Conservation (phyloP, 2,888 invertebrate species). For the Sussaba pulchella region DNA sequence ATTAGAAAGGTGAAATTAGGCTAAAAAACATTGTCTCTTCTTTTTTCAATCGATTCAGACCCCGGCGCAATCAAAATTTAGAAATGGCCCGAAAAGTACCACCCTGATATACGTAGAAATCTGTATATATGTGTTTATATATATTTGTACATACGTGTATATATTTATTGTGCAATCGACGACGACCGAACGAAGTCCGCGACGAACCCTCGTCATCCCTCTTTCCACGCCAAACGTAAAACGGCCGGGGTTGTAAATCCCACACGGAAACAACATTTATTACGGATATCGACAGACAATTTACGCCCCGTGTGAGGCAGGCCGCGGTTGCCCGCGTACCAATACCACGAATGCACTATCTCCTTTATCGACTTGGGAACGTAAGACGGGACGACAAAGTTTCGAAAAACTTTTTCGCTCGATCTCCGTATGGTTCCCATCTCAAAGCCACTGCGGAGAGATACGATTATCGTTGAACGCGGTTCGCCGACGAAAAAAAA, state of each 20-base stretch:
- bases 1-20: too few relatives aligned
- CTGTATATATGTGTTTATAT: too few relatives aligned
- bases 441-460: not conserved
- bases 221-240: not conserved
- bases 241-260: slow-evolving; percentile 36
- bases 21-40: too few relatives aligned
- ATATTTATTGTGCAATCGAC: too few relatives aligned
- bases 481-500: not conserved
- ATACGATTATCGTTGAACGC: not conserved
- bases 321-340: not conserved
- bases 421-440: too few relatives aligned
- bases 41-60: too few relatives aligned
- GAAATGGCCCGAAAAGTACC: too few relatives aligned
- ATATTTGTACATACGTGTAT: too few relatives aligned
- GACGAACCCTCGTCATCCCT: not conserved
- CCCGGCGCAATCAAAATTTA: too few relatives aligned
- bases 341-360: not conserved
- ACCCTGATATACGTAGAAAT: too few relatives aligned
- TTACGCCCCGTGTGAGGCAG: not conserved
- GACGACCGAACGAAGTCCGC: not conserved
- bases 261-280: slow-evolving; percentile 35
- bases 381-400: not conserved
- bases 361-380: slow-evolving; percentile 7
- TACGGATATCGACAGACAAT: slow-evolving; percentile 32
- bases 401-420: not conserved